Evolutionary conservation across 2,888 invertebrate genomes (phyloP).

Genomic region (Synanthedon tipuliformis): DNA sequence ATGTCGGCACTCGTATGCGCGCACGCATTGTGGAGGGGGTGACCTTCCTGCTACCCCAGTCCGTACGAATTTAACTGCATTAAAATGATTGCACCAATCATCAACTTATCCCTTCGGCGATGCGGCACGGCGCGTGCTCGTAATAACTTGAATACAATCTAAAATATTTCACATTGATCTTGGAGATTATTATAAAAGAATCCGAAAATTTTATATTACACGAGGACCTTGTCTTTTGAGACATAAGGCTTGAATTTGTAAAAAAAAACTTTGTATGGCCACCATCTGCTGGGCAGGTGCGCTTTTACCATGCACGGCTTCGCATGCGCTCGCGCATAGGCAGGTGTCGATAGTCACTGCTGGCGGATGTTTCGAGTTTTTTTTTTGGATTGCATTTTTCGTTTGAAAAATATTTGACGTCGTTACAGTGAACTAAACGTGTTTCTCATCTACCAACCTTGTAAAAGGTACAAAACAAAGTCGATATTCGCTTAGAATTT

Average conservation of each 20-base stretch:
- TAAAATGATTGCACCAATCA: too few relatives aligned
- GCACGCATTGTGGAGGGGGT: conserved; percentile 16
- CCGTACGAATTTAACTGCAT: not conserved
- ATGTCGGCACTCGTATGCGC: conserved; percentile 32
- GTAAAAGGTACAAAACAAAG: too few relatives aligned
- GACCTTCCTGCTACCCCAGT: conserved; percentile 16
- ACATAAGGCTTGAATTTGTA: not conserved
- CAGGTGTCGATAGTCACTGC: conserved; percentile 13
- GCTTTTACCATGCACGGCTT: conserved; percentile 1
- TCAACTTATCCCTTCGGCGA: too few relatives aligned
- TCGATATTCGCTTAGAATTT: too few relatives aligned
- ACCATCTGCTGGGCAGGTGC: conserved; percentile 58
- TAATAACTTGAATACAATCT: too few relatives aligned
- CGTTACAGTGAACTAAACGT: too few relatives aligned
- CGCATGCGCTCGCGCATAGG: conserved; percentile 10
- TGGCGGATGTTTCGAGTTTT: not conserved
- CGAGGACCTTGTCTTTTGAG: too few relatives aligned
- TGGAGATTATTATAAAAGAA: too few relatives aligned
- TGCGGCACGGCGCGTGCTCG: too few relatives aligned
- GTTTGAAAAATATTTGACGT: not conserved
- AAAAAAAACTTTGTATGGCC: not conserved
- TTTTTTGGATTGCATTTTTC: not conserved
- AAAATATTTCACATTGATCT: too few relatives aligned
- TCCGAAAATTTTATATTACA: too few relatives aligned
- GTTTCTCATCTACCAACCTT: too few relatives aligned